Conservation (phyloP, 2,888 invertebrate genomes). For the Candidula unifasciata region DNA sequence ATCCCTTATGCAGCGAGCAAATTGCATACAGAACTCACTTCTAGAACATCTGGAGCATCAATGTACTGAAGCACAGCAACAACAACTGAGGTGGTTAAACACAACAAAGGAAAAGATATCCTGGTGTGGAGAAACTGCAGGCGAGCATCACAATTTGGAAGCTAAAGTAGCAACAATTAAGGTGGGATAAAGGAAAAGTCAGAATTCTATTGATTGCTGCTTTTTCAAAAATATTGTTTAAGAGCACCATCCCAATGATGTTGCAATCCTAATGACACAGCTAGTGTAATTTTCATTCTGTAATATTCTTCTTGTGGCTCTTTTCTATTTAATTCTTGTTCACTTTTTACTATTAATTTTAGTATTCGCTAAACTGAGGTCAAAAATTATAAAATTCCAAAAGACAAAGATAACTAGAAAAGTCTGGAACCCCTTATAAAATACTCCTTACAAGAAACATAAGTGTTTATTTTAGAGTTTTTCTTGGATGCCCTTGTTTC, state of each 20-base stretch:
- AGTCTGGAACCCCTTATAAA: no score
- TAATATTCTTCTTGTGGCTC: neutral
- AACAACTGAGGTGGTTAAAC: constrained; percentile 88
- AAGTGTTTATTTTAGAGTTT: no score
- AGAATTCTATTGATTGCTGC: no score
- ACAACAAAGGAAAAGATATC: constrained; percentile 92
- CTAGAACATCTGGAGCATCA: constrained; percentile 90
- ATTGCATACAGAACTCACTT: constrained; percentile 82
- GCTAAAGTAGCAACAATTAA: constrained; percentile 86
- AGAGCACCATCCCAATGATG: neutral
- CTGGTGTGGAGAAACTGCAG: constrained; percentile 90
- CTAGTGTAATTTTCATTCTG: neutral
- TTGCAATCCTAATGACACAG: neutral
- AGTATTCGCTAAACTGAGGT: no score
- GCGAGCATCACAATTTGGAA: constrained; percentile 91
- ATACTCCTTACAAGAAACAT: no score
- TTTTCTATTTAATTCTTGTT: neutral
- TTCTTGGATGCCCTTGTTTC: no score
- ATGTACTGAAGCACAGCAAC: constrained; percentile 89
- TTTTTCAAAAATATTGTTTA: no score
- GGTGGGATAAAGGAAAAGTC: constrained; percentile 59
- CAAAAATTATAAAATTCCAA: no score
- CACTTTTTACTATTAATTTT: neutral
- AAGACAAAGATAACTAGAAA: no score
- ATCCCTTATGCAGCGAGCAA: constrained; percentile 86